Percentiles rank a stretch among this genome's conserved stretches.
Evolutionary conservation across 2,797 vertebrate genomes (phyloP).

Genomic region (Nannoperca obscura): DNA sequence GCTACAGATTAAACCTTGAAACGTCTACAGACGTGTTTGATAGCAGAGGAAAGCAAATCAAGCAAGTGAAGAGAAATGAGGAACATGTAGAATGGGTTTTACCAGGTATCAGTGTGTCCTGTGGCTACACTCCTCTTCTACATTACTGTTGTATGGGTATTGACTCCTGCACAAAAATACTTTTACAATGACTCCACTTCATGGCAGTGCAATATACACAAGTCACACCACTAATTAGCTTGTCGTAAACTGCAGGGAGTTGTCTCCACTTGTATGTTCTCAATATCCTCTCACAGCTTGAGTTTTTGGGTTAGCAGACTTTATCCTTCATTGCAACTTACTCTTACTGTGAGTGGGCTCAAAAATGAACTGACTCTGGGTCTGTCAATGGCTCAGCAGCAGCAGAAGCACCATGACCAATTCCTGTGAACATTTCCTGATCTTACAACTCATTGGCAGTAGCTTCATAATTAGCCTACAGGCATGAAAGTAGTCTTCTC

Average conservation of each 20-base stretch:
- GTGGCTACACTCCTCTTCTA: slow-evolving; percentile 9
- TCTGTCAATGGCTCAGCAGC: too few relatives aligned
- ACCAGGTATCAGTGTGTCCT: slow-evolving; percentile 15
- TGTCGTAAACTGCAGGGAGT: not conserved
- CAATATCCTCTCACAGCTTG: slow-evolving; percentile 6
- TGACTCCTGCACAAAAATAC: slow-evolving; percentile 1
- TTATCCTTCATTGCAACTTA: not conserved
- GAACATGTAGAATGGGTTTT: not conserved
- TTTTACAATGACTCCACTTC: not conserved
- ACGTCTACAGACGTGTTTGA: slow-evolving; percentile 1
- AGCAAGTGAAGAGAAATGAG: not conserved
- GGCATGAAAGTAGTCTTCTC: not conserved
- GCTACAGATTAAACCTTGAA: slow-evolving; percentile 22
- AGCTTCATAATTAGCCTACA: not conserved
- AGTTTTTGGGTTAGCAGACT: not conserved
- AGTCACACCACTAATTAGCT: not conserved
- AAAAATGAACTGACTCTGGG: not conserved
- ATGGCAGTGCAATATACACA: not conserved
- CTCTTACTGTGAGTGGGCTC: not conserved
- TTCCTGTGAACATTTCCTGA: not conserved
- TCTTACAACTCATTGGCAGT: not conserved
- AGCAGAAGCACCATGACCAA: not conserved
- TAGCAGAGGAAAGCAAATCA: slow-evolving; percentile 7
- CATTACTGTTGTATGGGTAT: not conserved
- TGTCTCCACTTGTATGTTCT: not conserved